Evolutionary conservation across 2,888 invertebrate species (phyloP).

Genomic region (Heterodera filipjevi): DNA sequence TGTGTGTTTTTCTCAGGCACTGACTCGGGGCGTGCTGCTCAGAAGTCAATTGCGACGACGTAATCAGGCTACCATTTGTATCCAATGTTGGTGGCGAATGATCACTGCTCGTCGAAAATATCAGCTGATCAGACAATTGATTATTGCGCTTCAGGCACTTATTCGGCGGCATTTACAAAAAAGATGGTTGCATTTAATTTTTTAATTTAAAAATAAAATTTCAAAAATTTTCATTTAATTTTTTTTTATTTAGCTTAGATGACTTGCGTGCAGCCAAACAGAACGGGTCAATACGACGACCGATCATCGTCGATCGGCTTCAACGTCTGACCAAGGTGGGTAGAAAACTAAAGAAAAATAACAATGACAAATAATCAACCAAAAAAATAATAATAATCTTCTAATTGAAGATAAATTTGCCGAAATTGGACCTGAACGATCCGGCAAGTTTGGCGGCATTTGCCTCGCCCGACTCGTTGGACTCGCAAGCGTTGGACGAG

Average conservation of each 20-base stretch:
- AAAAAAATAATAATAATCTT: neutral
- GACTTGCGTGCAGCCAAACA: constrained; percentile 28
- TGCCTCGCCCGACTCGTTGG: constrained; percentile 32
- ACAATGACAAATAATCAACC: neutral
- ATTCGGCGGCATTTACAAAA: constrained; percentile 38
- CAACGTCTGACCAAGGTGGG: constrained; percentile 1
- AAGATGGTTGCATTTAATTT: constrained; percentile 18
- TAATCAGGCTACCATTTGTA: constrained; percentile 70
- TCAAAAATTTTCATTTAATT: neutral
- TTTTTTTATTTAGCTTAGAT: constrained; percentile 25
- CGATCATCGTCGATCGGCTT: constrained; percentile 7
- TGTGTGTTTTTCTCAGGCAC: constrained; percentile 69
- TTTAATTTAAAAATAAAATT: neutral
- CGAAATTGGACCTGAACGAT: constrained; percentile 57
- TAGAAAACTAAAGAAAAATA: neutral
- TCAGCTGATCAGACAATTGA: constrained; percentile 70
- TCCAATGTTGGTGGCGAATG: constrained; percentile 82
- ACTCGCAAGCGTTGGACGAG: constrained; percentile 23
- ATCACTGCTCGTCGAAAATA: constrained; percentile 75
- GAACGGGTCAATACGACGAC: constrained; percentile 13
- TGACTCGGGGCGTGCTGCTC: constrained; percentile 74
- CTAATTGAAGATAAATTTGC: constrained; percentile 41
- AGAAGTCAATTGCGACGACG: constrained; percentile 68
- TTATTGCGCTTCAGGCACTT: constrained; percentile 73
- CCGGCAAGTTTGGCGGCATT: constrained; percentile 46